phyloP scores from a whole-genome alignment of 2,113 vertebrate species.

The Eublepharis macularius region DNA sequence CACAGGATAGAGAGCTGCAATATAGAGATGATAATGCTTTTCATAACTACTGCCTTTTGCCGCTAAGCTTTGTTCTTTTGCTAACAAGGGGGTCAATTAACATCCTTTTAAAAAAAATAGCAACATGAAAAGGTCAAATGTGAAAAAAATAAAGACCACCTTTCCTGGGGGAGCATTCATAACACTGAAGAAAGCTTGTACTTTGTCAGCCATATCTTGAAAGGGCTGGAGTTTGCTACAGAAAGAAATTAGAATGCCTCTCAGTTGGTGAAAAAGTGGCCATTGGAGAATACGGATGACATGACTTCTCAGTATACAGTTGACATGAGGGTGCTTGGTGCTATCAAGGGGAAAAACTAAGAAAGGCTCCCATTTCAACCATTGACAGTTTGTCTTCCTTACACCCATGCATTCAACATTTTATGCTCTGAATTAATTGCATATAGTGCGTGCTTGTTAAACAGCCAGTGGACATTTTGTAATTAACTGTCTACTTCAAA shows the following conservation, averaged over 20 bases:
- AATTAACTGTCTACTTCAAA: constrained; percentile 51
- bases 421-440: constrained; percentile 64
- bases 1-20: neutral
- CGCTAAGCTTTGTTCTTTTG: constrained; percentile 6
- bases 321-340: constrained; percentile 40
- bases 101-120: constrained; percentile 41
- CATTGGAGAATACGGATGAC: constrained; percentile 49
- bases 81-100: constrained; percentile 48
- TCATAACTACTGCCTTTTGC: constrained; percentile 20
- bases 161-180: constrained; percentile 56
- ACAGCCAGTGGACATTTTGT: constrained; percentile 28
- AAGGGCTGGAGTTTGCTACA: constrained; percentile 52
- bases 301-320: constrained; percentile 21
- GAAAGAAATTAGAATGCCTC: constrained; percentile 71
- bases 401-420: constrained; percentile 13
- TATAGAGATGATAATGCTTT: constrained; percentile 35
- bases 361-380: constrained; percentile 29
- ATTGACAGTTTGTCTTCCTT: constrained; percentile 57
- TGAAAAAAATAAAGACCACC: constrained; percentile 58
- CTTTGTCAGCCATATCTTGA: constrained; percentile 58
- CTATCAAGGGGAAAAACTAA: constrained; percentile 37
- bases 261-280: constrained; percentile 48
- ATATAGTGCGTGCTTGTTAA: constrained; percentile 51
- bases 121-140: constrained; percentile 58
- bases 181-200: constrained; percentile 54